These are phyloP conservation scores for Prostheceraeus crozeri DNA, from an alignment of 2,888 invertebrate species.

Conservation along the genomic window DNA sequence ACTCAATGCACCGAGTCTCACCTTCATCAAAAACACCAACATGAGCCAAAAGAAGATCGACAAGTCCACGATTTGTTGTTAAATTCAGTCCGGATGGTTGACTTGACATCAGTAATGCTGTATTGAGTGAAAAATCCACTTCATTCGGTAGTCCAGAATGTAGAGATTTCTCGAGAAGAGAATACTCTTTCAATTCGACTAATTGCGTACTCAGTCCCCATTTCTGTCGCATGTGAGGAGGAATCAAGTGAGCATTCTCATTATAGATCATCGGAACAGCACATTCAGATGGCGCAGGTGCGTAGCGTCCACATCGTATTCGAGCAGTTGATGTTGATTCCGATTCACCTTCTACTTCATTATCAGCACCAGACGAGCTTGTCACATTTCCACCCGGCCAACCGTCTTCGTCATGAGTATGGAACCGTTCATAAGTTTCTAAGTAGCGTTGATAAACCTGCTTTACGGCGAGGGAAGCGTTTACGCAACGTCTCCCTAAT, in stretches of 20 bases:
- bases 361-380: neutral
- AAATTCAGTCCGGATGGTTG: slow-evolving; percentile 80
- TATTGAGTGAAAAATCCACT: slow-evolving; percentile 94
- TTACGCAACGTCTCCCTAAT: slow-evolving; percentile 16
- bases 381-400: neutral
- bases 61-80: slow-evolving; percentile 73
- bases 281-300: neutral
- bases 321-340: neutral
- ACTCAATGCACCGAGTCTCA: too few relatives aligned
- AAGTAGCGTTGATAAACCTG: slow-evolving; percentile 34
- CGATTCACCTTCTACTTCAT: neutral
- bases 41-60: slow-evolving; percentile 82
- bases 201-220: slow-evolving; percentile 30
- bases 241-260: slow-evolving; percentile 25
- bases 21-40: slow-evolving; percentile 84
- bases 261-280: slow-evolving; percentile 34
- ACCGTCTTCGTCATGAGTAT: too few relatives aligned
- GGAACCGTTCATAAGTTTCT: slow-evolving; percentile 30
- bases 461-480: slow-evolving; percentile 24
- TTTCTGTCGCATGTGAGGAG: slow-evolving; percentile 20
- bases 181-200: slow-evolving; percentile 30
- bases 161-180: slow-evolving; percentile 23
- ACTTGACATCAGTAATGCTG: slow-evolving; percentile 85
- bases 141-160: slow-evolving; percentile 94
- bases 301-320: neutral